phyloP scores from a whole-genome alignment of 2,888 invertebrate genomes.

The Pollenia amentaria region DNA sequence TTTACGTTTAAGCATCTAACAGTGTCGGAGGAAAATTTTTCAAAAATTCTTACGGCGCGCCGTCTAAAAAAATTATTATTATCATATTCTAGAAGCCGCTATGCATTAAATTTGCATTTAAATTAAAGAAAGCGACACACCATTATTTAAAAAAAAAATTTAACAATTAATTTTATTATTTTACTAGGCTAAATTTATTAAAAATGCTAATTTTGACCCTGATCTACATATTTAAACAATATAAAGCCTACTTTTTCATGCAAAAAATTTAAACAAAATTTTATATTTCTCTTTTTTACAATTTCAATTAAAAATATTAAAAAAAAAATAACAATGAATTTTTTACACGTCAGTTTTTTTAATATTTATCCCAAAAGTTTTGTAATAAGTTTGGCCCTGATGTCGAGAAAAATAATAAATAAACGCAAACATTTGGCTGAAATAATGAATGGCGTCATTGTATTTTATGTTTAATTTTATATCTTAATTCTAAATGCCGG shows the following conservation, averaged over 20 bases:
- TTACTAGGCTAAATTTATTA: slow-evolving; percentile 29
- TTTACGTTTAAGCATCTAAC: too few species aligned
- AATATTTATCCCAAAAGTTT: slow-evolving; percentile 8
- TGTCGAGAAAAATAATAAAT: slow-evolving; percentile 35
- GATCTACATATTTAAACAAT: slow-evolving; percentile 13
- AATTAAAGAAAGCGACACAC: neutral
- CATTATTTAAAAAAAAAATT: slow-evolving; percentile 7
- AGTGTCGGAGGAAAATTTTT: too few species aligned
- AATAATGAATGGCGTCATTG: slow-evolving; percentile 52
- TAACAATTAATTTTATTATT: slow-evolving; percentile 20
- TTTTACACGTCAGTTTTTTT: neutral
- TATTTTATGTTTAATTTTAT: neutral
- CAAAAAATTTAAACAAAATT: slow-evolving; percentile 13
- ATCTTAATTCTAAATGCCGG: neutral
- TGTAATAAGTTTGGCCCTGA: slow-evolving; percentile 48
- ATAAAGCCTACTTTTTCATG: neutral
- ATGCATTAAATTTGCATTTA: neutral
- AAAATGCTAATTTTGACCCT: slow-evolving; percentile 47
- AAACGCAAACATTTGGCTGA: slow-evolving; percentile 40
- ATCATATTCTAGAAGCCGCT: neutral
- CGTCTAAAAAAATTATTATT: too few species aligned
- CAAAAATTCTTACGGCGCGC: too few species aligned
- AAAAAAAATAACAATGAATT: neutral
- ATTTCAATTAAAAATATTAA: slow-evolving; percentile 20
- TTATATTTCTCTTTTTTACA: neutral